Conservation (phyloP, 1,140 invertebrate genomes). For the Chrysopa pallens region DNA sequence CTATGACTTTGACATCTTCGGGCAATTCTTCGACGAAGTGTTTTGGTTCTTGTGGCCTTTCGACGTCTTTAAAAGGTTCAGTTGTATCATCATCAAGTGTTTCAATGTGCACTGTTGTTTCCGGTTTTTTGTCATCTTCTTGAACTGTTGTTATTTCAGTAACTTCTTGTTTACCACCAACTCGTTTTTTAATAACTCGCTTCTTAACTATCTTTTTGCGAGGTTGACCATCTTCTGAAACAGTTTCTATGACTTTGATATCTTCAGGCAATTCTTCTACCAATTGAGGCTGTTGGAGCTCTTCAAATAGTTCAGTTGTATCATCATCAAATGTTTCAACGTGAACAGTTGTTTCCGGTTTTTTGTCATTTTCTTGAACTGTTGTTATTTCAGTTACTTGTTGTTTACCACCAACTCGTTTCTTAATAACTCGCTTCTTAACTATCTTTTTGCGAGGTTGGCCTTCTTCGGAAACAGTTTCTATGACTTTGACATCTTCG, state of each 20-base stretch:
- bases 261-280: neutral
- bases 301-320: neutral
- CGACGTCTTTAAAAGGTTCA: conserved; percentile 4
- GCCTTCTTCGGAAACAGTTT: conserved; percentile 7
- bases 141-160: neutral
- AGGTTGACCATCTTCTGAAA: neutral
- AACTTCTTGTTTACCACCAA: neutral
- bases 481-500: conserved; percentile 12
- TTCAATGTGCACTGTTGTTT: neutral
- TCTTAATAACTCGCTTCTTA: conserved; percentile 10
- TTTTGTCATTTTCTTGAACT: conserved; percentile 9
- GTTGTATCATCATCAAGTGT: conserved; percentile 1
- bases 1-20: conserved; percentile 12
- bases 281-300: neutral
- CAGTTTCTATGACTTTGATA: neutral
- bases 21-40: conserved; percentile 7
- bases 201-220: neutral
- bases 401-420: conserved; percentile 4
- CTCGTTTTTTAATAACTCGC: neutral
- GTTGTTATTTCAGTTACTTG: conserved; percentile 8
- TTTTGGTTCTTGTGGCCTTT: neutral
- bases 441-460: conserved; percentile 7
- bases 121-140: neutral
- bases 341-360: conserved; percentile 7
- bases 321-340: conserved; percentile 7